Conservation (phyloP, 1,140 invertebrate species). For the Aphelinus atriplicis region DNA sequence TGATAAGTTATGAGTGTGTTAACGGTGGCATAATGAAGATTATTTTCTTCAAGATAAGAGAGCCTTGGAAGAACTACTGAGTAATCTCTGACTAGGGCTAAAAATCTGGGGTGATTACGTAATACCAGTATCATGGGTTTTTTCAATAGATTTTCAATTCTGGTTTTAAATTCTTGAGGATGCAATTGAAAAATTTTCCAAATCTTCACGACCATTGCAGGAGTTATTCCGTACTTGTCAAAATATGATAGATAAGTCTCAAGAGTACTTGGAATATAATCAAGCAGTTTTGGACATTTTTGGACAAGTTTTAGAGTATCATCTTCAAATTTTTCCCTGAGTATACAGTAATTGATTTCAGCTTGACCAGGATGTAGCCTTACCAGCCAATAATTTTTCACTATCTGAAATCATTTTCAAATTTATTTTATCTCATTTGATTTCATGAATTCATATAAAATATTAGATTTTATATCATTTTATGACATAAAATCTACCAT, state of each 20-base stretch:
- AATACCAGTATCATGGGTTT: slow-evolving; percentile 65
- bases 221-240: slow-evolving; percentile 61
- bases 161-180: slow-evolving; percentile 59
- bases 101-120: slow-evolving; percentile 64
- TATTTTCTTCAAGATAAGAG: slow-evolving; percentile 59
- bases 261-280: slow-evolving; percentile 57
- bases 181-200: slow-evolving; percentile 63
- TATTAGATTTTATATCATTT: slow-evolving; percentile 20
- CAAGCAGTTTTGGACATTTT: slow-evolving; percentile 63
- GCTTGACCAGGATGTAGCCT: slow-evolving; percentile 63
- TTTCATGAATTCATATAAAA: background rate
- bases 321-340: slow-evolving; percentile 59
- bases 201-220: slow-evolving; percentile 58
- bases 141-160: slow-evolving; percentile 61
- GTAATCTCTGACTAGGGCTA: slow-evolving; percentile 65
- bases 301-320: slow-evolving; percentile 49
- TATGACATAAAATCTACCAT: background rate
- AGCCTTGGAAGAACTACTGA: slow-evolving; percentile 62
- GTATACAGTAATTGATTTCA: slow-evolving; percentile 60
- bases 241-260: slow-evolving; percentile 63
- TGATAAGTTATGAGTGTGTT: slow-evolving; percentile 60
- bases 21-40: slow-evolving; percentile 63
- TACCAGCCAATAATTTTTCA: slow-evolving; percentile 35
- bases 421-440: too few relatives aligned
- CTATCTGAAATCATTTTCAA: slow-evolving; percentile 38